Base-by-base conservation (phyloP, 2,797 vertebrate genomes). In the Sebastes kiyomatsui region DNA sequence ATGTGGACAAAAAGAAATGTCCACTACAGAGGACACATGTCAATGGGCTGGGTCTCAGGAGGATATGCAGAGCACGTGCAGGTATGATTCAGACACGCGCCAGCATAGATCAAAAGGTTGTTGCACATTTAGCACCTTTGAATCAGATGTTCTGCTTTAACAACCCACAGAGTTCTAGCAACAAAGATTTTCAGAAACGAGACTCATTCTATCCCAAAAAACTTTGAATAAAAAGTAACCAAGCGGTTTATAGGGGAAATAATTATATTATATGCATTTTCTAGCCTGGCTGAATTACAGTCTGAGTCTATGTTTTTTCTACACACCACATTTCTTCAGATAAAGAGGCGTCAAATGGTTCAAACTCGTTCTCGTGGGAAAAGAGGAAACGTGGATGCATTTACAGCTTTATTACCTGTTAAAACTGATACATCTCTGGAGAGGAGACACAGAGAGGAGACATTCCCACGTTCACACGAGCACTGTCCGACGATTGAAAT, bases 341-440 rank as follows among this genome's bases (percentile, higher is more conserved):
- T 66, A 12, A 33, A 28, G 12, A 25, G 27, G 13, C 7, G 23
- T 1, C 11, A 28, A 20, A 3, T 2, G 30, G 16, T 55, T 14
- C 8, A 20, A 1, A 42, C 22, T 38, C 22, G 49, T 65, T 82
- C 67, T 35, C 59, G 46, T 88, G 67, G 72, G 81, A 84, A 84
- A 69, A 2, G 38, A 16, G 76, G 81, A 82, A 77, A 18, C 4
- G 23, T 3, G 12, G 27, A 73, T 3, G 20, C 59, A 12, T 88
- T 81, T 88, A 85, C 67, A 75, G 12, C 80, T 88, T 88, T 80
- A 80, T 5, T 28, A 54, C 32, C 70, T 82, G 89, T 80, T 75
- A 78, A 38, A 86, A 59, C 4, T 52, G 65, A 88, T 67, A 67
- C 76, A 11, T 72, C 23, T 7, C 13, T 25, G 55, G 4, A 28